Evolutionary conservation across 2,888 invertebrate genomes (phyloP).

Genomic region (Calliphora vomitoria): DNA sequence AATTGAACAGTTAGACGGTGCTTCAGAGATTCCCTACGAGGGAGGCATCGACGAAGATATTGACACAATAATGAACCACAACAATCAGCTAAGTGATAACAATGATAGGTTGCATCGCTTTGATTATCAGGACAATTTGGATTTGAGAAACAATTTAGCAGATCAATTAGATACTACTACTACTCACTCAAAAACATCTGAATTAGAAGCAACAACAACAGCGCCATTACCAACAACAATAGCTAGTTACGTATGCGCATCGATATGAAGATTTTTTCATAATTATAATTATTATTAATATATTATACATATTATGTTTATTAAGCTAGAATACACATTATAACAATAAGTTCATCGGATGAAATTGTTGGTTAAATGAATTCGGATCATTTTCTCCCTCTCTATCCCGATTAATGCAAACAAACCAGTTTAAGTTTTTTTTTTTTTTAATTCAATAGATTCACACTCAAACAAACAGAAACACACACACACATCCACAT

Average conservation of each 20-base stretch:
- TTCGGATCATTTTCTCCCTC: constrained; percentile 5
- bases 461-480: constrained; percentile 12
- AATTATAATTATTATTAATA: constrained; percentile 40
- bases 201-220: not conserved
- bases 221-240: constrained; percentile 20
- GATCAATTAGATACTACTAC: not conserved
- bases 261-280: constrained; percentile 52
- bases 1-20: constrained; percentile 83
- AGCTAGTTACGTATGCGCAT: constrained; percentile 40
- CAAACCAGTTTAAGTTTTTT: constrained; percentile 33
- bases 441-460: constrained; percentile 30
- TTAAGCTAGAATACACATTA: constrained; percentile 59
- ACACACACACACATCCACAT: not conserved
- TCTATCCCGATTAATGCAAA: not conserved
- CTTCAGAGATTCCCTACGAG: constrained; percentile 76
- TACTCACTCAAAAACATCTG: not conserved
- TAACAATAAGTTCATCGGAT: constrained; percentile 37
- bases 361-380: constrained; percentile 52
- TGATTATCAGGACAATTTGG: constrained; percentile 24
- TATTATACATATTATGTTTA: constrained; percentile 29
- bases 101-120: not conserved
- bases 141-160: constrained; percentile 30
- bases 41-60: constrained; percentile 68
- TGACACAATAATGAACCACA: not conserved
- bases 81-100: not conserved